A percentile compares a stretch with the other conserved stretches of the same genome.
phyloP scores from a whole-genome alignment of 2,113 vertebrate species.

The Gila orcuttii region DNA sequence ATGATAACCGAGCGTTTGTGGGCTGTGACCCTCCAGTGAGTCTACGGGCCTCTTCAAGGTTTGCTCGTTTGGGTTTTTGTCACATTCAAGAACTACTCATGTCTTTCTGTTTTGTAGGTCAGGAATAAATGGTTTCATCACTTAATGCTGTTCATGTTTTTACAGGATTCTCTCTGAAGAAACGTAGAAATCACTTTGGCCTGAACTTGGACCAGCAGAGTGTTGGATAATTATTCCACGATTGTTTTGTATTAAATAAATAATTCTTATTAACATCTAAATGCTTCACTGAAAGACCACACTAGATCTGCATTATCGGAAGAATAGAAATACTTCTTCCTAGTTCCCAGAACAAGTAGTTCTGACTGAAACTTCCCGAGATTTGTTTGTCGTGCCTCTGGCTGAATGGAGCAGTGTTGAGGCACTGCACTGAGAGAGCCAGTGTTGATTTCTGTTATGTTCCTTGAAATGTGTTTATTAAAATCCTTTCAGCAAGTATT shows the following conservation, averaged over 20 bases:
- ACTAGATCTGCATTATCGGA: background rate
- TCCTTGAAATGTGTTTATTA: constrained; percentile 9
- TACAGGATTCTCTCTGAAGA: background rate
- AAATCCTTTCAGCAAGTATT: background rate
- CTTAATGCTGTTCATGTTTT: background rate
- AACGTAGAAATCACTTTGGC: background rate
- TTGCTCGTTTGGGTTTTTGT: background rate
- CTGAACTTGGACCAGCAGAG: background rate
- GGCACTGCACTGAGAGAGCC: background rate
- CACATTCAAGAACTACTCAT: background rate
- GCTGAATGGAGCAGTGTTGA: no score
- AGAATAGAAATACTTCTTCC: background rate
- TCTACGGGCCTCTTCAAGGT: constrained; percentile 60
- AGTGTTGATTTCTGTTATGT: background rate
- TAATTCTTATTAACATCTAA: background rate
- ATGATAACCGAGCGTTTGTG: constrained; percentile 80
- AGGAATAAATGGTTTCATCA: background rate
- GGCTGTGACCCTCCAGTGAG: constrained; percentile 87
- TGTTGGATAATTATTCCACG: background rate
- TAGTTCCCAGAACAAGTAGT: background rate
- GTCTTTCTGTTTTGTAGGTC: background rate
- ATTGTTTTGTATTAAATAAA: background rate
- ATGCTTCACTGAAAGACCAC: background rate
- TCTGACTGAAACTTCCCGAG: background rate
- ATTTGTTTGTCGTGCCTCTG: background rate